Conservation (phyloP, 2,888 invertebrate species). For the Autographa pulchrina region DNA sequence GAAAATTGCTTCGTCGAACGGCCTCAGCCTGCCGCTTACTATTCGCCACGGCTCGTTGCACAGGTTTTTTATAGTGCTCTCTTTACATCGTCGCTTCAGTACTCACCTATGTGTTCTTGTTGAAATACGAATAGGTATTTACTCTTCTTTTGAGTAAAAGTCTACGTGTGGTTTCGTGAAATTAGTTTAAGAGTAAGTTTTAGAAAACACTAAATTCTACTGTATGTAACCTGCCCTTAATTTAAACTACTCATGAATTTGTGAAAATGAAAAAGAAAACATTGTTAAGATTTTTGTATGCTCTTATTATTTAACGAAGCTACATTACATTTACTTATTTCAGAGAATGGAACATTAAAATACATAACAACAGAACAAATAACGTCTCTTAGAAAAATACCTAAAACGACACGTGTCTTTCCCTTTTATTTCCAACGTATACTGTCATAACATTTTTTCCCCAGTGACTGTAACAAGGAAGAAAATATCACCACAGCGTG, state of each 20-base stretch:
- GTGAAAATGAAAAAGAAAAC: not conserved
- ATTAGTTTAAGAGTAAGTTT: too few relatives aligned
- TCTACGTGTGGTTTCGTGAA: not conserved
- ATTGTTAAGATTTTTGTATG: not conserved
- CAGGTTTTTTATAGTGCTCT: not conserved
- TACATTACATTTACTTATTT: not conserved
- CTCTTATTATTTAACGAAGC: not conserved
- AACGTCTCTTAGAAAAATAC: not conserved
- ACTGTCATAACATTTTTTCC: constrained; percentile 23
- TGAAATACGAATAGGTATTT: not conserved
- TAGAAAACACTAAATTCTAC: too few relatives aligned
- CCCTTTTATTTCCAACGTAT: constrained; percentile 17
- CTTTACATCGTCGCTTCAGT: not conserved
- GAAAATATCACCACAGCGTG: not conserved
- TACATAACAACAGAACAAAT: not conserved
- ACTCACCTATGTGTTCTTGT: not conserved
- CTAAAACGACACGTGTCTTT: constrained; percentile 16
- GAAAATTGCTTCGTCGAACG: not conserved
- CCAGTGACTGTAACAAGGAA: constrained; percentile 10
- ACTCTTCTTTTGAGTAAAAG: not conserved
- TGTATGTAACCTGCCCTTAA: too few relatives aligned
- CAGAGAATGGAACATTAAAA: not conserved
- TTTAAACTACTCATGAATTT: too few relatives aligned
- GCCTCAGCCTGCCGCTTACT: not conserved
- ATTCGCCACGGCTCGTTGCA: not conserved